Percentiles rank a stretch among this genome's conserved stretches.
phyloP scores from a whole-genome alignment of 2,797 vertebrate genomes.

The Coilia nasus region DNA sequence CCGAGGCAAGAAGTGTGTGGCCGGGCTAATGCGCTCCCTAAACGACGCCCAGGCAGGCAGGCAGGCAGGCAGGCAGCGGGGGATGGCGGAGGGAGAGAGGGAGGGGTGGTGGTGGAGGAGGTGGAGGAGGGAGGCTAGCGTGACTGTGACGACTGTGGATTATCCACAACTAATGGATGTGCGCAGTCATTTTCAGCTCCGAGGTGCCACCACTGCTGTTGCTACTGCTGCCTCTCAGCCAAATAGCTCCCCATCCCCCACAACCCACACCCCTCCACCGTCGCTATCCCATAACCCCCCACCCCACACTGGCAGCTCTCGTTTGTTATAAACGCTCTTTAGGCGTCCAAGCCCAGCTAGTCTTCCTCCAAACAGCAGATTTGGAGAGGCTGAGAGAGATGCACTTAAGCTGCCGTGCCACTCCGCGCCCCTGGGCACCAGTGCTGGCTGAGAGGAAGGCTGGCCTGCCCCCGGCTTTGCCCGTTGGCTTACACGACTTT shows the following conservation, averaged over 20 bases:
- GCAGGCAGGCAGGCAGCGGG: no score
- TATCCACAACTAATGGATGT: slow-evolving; percentile 51
- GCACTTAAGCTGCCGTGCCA: slow-evolving; percentile 28
- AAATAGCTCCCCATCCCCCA: slow-evolving; percentile 3
- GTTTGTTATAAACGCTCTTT: not conserved
- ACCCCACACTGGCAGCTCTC: not conserved
- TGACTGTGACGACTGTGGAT: slow-evolving; percentile 47
- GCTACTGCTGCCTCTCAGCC: slow-evolving; percentile 29
- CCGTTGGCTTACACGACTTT: slow-evolving; percentile 4
- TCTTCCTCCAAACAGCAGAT: slow-evolving; percentile 29
- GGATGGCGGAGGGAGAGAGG: no score
- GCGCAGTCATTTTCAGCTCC: slow-evolving; percentile 46
- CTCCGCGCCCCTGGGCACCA: not conserved
- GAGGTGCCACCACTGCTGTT: not conserved
- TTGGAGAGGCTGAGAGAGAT: slow-evolving; percentile 26
- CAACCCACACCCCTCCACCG: not conserved
- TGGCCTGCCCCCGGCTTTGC: not conserved
- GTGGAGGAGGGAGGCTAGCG: not conserved
- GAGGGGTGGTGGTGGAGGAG: no score
- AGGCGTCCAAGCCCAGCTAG: slow-evolving; percentile 24
- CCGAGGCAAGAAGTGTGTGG: slow-evolving; percentile 25
- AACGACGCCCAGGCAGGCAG: no score
- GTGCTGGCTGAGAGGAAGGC: not conserved
- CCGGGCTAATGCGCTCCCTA: slow-evolving; percentile 42
- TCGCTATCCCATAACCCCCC: no score